Percentiles rank a stretch among this genome's conserved stretches.
Conservation (phyloP, 2,888 invertebrate genomes). For the Pteria penguin region DNA sequence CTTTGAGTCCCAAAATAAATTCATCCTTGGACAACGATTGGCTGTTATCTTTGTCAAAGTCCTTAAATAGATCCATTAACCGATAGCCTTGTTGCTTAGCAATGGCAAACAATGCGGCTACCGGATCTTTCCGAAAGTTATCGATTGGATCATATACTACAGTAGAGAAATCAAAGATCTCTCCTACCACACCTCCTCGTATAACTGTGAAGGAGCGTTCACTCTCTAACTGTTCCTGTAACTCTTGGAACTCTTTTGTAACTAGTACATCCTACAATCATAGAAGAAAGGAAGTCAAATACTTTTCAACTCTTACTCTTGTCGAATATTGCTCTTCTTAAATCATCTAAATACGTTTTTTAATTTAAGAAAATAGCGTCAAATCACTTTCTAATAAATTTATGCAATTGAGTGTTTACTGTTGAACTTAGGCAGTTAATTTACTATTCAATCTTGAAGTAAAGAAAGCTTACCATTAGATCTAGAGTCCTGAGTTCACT, state of each 20-base stretch:
- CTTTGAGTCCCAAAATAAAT: constrained; percentile 68
- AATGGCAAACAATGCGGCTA: constrained; percentile 69
- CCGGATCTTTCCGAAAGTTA: constrained; percentile 68
- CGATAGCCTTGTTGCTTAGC: constrained; percentile 66
- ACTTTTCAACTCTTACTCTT: no score
- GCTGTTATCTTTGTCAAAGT: constrained; percentile 75
- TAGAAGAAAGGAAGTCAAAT: no score
- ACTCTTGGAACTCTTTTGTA: constrained; percentile 62
- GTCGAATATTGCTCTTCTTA: no score
- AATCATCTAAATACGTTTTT: no score
- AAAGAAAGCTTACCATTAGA: no score
- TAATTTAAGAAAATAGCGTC: no score
- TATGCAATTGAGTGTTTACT: no score
- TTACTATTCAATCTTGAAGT: no score
- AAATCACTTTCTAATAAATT: no score
- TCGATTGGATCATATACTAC: constrained; percentile 42
- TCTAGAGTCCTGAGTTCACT: no score
- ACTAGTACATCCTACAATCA: constrained; percentile 68
- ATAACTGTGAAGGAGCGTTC: constrained; percentile 60
- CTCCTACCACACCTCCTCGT: constrained; percentile 67
- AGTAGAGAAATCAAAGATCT: constrained; percentile 28
- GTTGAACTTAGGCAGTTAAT: no score
- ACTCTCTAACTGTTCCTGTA: constrained; percentile 60
- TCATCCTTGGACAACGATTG: constrained; percentile 67
- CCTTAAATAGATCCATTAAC: constrained; percentile 74